Base-by-base conservation (phyloP, 1,140 invertebrate species). In the Chymomyza costata region DNA sequence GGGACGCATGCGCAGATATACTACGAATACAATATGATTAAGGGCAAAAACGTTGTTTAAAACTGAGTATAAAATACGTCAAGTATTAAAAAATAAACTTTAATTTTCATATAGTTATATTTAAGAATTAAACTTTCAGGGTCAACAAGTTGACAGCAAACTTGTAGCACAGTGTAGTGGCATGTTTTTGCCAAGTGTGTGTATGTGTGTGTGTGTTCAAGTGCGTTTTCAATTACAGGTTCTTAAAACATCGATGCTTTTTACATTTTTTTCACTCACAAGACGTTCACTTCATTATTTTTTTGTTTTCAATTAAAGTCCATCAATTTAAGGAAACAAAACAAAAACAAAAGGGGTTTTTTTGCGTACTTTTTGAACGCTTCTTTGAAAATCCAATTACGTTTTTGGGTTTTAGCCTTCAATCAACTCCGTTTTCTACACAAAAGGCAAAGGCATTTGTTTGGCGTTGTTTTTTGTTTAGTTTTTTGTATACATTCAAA, bases 221-320 rank as follows among this genome's bases (percentile, higher is more conserved):
- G 64, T 68, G 61, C 56, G 63, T 67, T 71, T 57, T 48, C 64
- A 66, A 67, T 64, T 80, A 71, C 71, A 80, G 73, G 73, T 78
- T 80, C 51, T 67, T 48, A 19, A n/a, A 58, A 19, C 32, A 58
- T 17, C 47, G 35, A 37, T 44, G 16, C 47, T 17, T 2, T 35
- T 11, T 15, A 18, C 10, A 14, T 21, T 40, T 17, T 40, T 28
- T 21, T 43, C 11, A 48, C 34, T 38, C 32, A 34, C 39, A 56
- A 56, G 32, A 21, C 50, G 17, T 53, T 56, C 61, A 70, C 57
- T 63, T 55, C 30, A 6, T 38, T 40, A 52, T 41, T 51, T 63
- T 48, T 25, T 45, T 41, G 15, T 14, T 6, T 21, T 21, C 3
- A n/a, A n/a, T n/a, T n/a, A n/a, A n/a, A n/a, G n/a, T n/a, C n/a